Evolutionary conservation across 1,140 invertebrate species (phyloP).

Genomic region (Ruditapes philippinarum): DNA sequence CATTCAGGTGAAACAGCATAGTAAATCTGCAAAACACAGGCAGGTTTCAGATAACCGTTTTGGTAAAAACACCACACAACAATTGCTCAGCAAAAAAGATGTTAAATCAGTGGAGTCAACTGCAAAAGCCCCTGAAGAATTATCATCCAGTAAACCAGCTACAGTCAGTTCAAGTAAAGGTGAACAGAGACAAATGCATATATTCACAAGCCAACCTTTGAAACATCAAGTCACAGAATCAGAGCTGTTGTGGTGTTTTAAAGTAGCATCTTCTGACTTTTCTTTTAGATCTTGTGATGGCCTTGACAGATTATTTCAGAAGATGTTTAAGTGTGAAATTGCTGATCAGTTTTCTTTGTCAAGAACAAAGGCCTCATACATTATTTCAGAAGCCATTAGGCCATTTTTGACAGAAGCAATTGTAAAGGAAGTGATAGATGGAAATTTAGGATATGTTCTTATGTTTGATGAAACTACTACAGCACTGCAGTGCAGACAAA

Average conservation of each 20-base stretch:
- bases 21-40: no score
- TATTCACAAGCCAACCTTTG: constrained; percentile 17
- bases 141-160: no score
- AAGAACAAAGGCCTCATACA: constrained; percentile 40
- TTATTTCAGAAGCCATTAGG: constrained; percentile 28
- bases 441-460: constrained; percentile 46
- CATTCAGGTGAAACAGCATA: no score
- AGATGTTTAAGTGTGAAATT: no score
- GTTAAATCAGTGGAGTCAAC: not conserved
- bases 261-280: constrained; percentile 42
- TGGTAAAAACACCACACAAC: constrained; percentile 16
- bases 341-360: constrained; percentile 41
- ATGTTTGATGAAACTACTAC: constrained; percentile 46
- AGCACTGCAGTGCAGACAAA: not conserved
- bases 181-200: no score
- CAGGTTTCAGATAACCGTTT: no score
- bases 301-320: constrained; percentile 30
- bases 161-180: no score
- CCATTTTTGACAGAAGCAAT: constrained; percentile 40
- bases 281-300: constrained; percentile 60
- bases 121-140: not conserved
- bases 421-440: constrained; percentile 46
- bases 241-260: no score
- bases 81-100: not conserved
- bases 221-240: constrained; percentile 49